phyloP scores from a whole-genome alignment of 2,797 vertebrate species.

The Clarias fuscus region DNA sequence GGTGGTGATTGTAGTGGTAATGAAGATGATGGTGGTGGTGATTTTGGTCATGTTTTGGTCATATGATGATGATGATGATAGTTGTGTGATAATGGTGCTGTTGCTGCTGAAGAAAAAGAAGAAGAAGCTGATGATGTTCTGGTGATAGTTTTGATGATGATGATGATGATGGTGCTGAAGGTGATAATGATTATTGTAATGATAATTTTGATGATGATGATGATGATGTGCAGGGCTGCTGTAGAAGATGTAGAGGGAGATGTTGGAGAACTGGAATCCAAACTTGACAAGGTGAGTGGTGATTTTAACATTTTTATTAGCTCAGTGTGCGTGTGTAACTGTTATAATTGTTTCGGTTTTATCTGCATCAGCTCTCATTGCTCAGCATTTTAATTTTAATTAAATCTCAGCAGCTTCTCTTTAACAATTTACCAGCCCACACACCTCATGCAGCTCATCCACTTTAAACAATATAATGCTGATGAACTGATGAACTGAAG shows the following conservation, averaged over 20 bases:
- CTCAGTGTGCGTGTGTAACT: neutral
- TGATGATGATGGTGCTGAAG: neutral
- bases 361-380: neutral
- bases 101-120: neutral
- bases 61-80: neutral
- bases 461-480: neutral
- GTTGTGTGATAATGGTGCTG: neutral
- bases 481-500: neutral
- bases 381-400: neutral
- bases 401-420: neutral
- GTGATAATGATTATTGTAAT: neutral
- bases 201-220: neutral
- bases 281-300: conserved; percentile 50
- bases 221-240: conserved; percentile 44
- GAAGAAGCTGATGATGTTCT: neutral
- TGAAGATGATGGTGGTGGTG: neutral
- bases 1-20: neutral
- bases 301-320: neutral
- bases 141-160: neutral
- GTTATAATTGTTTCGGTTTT: neutral
- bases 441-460: neutral
- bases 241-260: conserved; percentile 52
- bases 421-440: neutral
- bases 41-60: too few species aligned
- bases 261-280: conserved; percentile 49